Conservation (phyloP, 2,888 invertebrate genomes). For the Neelides folsomi region DNA sequence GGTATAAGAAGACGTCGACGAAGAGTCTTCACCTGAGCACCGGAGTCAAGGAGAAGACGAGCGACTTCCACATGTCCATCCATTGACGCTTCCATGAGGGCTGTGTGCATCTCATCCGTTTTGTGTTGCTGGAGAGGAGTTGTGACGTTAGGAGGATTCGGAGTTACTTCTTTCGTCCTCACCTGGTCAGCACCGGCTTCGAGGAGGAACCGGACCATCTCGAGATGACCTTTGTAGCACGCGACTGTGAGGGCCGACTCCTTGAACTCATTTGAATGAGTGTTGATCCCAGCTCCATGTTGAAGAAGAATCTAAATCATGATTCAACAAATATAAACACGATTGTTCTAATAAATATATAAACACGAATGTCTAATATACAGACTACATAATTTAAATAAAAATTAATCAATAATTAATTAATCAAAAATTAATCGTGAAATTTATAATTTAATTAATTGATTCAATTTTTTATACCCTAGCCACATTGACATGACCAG, state of each 20-base stretch:
- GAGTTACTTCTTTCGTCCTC: conserved; percentile 12
- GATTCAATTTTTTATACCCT: conserved; percentile 42
- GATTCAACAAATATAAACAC: too few relatives aligned
- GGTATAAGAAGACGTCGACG: not conserved
- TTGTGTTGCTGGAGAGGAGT: conserved; percentile 69
- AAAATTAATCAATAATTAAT: too few relatives aligned
- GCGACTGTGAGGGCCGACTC: conserved; percentile 92
- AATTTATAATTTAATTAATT: too few relatives aligned
- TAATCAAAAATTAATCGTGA: too few relatives aligned
- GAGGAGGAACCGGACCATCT: conserved; percentile 90
- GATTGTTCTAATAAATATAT: too few relatives aligned
- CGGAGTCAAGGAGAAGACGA: conserved; percentile 80
- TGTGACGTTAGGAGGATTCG: not conserved
- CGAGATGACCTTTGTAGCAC: conserved; percentile 90
- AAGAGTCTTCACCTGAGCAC: conserved; percentile 58
- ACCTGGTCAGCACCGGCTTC: conserved; percentile 82
- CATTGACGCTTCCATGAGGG: conserved; percentile 99
- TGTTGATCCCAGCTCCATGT: conserved; percentile 94
- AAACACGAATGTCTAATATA: too few relatives aligned
- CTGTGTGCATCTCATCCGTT: conserved; percentile 99
- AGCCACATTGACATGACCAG: conserved; percentile 85
- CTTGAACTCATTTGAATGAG: conserved; percentile 97
- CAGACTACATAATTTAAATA: too few relatives aligned
- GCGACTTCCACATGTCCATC: conserved; percentile 99
- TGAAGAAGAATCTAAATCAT: conserved; percentile 58